A percentile compares a stretch with the other conserved stretches of the same genome.
phyloP scores from a whole-genome alignment of 2,888 invertebrate genomes.

The Herminia tarsipennalis region DNA sequence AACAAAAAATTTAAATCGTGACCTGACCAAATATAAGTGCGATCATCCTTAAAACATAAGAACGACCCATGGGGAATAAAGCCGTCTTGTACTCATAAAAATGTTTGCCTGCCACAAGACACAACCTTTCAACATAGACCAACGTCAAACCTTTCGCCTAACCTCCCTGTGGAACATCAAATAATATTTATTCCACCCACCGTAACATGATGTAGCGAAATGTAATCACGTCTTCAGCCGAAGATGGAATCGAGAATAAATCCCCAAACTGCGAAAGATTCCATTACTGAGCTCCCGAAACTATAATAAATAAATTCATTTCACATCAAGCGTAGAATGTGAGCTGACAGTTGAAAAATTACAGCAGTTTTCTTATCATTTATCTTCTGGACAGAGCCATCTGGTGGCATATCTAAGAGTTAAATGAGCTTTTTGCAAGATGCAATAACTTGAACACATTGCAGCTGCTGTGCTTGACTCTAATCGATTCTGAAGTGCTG shows the following conservation, averaged over 20 bases:
- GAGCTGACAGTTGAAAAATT: slow-evolving; percentile 20
- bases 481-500: slow-evolving; percentile 20
- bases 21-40: no score
- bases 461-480: neutral
- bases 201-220: neutral
- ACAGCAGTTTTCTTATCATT: slow-evolving; percentile 15
- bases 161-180: no score
- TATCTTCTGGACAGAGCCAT: slow-evolving; percentile 20
- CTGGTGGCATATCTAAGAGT: slow-evolving; percentile 9
- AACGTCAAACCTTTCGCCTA: no score
- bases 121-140: no score
- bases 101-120: no score
- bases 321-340: slow-evolving; percentile 14
- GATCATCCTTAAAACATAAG: no score
- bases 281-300: slow-evolving; percentile 2
- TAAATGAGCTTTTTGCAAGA: slow-evolving; percentile 11
- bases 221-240: neutral
- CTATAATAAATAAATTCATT: slow-evolving; percentile 6
- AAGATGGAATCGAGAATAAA: neutral
- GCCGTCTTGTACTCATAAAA: no score
- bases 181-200: no score
- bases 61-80: no score
- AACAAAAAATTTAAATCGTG: no score
- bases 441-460: slow-evolving; percentile 13
- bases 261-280: neutral